Evolutionary conservation across 2,888 invertebrate species (phyloP), one percentile per base, ranked within the genome.

Genomic region (Lepetodrilus schrolli): DNA sequence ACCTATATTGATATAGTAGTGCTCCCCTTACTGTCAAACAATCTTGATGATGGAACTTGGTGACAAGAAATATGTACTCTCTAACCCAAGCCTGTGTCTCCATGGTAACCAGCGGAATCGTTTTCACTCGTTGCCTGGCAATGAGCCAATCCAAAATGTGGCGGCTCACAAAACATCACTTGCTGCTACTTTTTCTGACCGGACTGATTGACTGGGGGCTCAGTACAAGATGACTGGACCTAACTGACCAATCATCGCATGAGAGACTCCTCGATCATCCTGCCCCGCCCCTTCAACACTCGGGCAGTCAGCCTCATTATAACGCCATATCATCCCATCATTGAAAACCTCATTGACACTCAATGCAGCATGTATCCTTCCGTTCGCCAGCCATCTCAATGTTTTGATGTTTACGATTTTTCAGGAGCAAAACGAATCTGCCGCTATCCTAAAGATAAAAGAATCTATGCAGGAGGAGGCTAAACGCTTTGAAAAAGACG

Each of bases 381-480:
- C 26, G 58, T 58, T 21, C 48, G 47, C 50, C 37, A 38, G 30
- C 73, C 30, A 50, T 73, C 73, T 66, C 73, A 66, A 66, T 50
- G 36, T 73, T 66, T 51, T 66, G 66, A 73, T 73, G 58, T 73
- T 73, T 73, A 73, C 73, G 20, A 73, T 73, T 72, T 87, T 87
- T 82, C 88, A 90, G 90, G 89, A 89, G 78, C 89, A 97, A 93
- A 98, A 95, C 91, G 98, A 98, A 93, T 97, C 97, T 90, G 98
- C 98, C 91, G 99, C 98, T 93, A 99, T 99, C 93, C 94, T 98
- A 93, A 99, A 99, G 94, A 99, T 99, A 92, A 99, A 99, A 94
- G 98, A 98, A 93, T 97, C 97, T 93, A 98, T 99, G 97, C 98
- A 99, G 93, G 98, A 99, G 92, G 99, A 99, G 93, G 98, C 98